Base-by-base conservation (phyloP, 2,797 vertebrate genomes). In the Parambassis ranga region DNA sequence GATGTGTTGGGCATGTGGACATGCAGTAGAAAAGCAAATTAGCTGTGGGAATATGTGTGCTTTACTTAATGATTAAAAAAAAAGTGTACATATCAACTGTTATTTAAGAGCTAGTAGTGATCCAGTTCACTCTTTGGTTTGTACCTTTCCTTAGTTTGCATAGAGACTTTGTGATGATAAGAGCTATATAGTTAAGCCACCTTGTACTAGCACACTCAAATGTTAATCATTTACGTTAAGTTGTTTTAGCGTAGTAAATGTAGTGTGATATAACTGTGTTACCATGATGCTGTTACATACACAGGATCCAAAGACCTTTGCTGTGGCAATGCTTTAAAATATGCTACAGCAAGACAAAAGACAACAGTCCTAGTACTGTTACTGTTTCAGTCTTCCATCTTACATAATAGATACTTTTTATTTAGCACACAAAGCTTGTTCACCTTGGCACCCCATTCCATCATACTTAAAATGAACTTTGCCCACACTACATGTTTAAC, bases 41-140 rank as follows among this genome's bases (percentile, higher is more conserved):
- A 47, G 24, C 20, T 37, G 37, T 75, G 41, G 62, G 59, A 53
- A 46, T 52, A 16, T 49, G 20, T 37, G 38, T 35, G 35, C 38
- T 59, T 69, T 28, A 26, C 36, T 79, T 76, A n/a, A n/a, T 70
- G 47, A 69, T 73, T 53, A 38, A 18, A 67, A 68, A 85, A 88
- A 59, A 68, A 70, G 66, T 73, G 26, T n/a, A n/a, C n/a, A 38
- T 70, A 68, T 52, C 46, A 62, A 4, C 36, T 65, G 58, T 86
- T 82, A 56, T 30, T 33, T 57, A 79, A 86, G 50, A 55, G 26
- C 9, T 14, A 39, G 48, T 60, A 75, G 39, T 80, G 81, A 78
- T 69, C 52, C 42, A 71, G 60, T 79, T 84, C 22, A 38, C 37
- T 49, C 52, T 70, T 63, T 77, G 24, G 11, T 51, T 57, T 66